Evolutionary conservation across 2,888 invertebrate species (phyloP).

Genomic region (Eutolmus rufibarbis): DNA sequence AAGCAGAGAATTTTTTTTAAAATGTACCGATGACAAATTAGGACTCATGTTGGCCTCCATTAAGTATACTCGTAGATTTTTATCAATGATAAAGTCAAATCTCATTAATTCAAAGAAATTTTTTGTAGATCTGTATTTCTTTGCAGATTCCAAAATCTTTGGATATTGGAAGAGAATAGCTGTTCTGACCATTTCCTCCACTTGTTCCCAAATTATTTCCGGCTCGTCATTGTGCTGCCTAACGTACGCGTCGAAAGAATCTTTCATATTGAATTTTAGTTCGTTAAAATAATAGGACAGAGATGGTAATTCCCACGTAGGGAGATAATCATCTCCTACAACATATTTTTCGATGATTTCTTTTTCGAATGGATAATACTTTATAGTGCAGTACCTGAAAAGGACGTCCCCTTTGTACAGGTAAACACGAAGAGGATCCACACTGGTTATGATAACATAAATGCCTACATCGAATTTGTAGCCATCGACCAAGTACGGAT

Average conservation of each 20-base stretch:
- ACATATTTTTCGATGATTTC: conserved; percentile 86
- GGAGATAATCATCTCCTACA: conserved; percentile 91
- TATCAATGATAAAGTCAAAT: conserved; percentile 92
- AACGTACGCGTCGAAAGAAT: conserved; percentile 82
- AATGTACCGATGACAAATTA: conserved; percentile 92
- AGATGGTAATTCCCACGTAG: conserved; percentile 90
- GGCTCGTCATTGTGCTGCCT: conserved; percentile 74
- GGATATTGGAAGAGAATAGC: conserved; percentile 76
- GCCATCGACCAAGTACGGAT: conserved; percentile 88
- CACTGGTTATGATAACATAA: conserved; percentile 88
- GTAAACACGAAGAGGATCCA: conserved; percentile 89
- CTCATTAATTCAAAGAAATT: conserved; percentile 95
- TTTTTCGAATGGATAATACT: conserved; percentile 90
- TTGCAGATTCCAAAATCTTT: conserved; percentile 69
- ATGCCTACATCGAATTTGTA: conserved; percentile 97
- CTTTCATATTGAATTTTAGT: conserved; percentile 83
- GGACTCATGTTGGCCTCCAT: conserved; percentile 99
- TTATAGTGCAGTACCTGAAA: conserved; percentile 86
- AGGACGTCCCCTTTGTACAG: conserved; percentile 88
- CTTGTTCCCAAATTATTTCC: conserved; percentile 77
- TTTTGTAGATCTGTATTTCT: conserved; percentile 63
- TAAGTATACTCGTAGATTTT: conserved; percentile 81
- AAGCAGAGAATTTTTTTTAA: conserved; percentile 82
- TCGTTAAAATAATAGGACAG: conserved; percentile 74
- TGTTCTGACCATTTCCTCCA: conserved; percentile 78